Base-by-base conservation (phyloP, 2,888 invertebrate species). In the Nipponacmea schrenckii region DNA sequence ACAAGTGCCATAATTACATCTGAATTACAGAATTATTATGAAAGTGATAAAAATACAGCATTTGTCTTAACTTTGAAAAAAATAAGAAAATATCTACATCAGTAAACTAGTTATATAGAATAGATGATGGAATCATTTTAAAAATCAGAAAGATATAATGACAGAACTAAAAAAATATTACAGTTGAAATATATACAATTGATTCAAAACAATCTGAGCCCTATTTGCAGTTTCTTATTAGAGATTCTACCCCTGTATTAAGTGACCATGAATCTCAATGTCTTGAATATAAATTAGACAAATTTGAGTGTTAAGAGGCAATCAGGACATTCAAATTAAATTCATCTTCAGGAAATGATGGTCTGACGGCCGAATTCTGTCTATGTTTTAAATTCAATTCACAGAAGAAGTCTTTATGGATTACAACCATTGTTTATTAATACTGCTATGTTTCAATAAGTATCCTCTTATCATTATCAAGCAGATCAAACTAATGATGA, bases 1-100 rank as follows among this genome's bases (percentile, higher is more conserved):
- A 65, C 31, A 27, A 64, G 68, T n/a, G 71, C 68, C 26, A 62
- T 50, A 62, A 46, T 72, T 20, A 17, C 62, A 45, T 39, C 45
- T 20, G 62, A 64, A 27, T 26, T 44, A 17, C 24, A 69, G 26
- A 65, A 46, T 46, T 20, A 69, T 56, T 69, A 69, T 26, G 50
- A 69, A 62, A 65, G 72, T 24, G n/a, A n/a, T n/a, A n/a, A n/a
- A n/a, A n/a, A n/a, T n/a, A n/a, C n/a, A n/a, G n/a, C n/a, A n/a
- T n/a, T n/a, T n/a, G n/a, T n/a, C n/a, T n/a, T n/a, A n/a, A n/a
- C n/a, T n/a, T n/a, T n/a, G n/a, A n/a, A n/a, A n/a, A n/a, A n/a
- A n/a, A n/a, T n/a, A n/a, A n/a, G n/a, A n/a, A 68, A 68, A 27
- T 64, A 68, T 46, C 27, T 66, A n/a, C n/a, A n/a, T n/a, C n/a